Percentiles rank a stretch among this genome's conserved stretches.
Evolutionary conservation across 2,113 vertebrate genomes (phyloP).

Genomic region (Hoplias malabaricus): DNA sequence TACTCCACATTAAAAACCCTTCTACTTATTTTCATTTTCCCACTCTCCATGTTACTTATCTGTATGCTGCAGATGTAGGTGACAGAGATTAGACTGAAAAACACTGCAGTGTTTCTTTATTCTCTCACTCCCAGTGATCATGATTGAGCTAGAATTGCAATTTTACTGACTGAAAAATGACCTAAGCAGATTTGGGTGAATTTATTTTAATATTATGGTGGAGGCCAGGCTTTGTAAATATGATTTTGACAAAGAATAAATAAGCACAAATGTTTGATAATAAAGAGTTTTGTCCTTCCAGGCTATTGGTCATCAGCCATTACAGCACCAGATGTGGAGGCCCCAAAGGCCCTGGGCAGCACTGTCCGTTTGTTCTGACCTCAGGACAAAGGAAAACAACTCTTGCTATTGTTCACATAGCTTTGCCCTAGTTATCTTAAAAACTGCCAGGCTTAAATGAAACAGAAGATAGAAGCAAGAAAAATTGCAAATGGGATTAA

Average conservation of each 20-base stretch:
- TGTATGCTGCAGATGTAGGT: too few species aligned
- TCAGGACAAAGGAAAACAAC: slow-evolving; percentile 42
- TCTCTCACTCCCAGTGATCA: too few species aligned
- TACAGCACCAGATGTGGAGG: slow-evolving; percentile 28
- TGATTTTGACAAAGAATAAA: slow-evolving; percentile 9
- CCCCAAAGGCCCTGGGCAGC: slow-evolving; percentile 37
- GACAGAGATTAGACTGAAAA: too few species aligned
- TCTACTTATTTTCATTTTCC: too few species aligned
- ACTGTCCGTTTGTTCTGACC: slow-evolving; percentile 43
- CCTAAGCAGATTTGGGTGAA: slow-evolving; percentile 27
- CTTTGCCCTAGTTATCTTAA: slow-evolving; percentile 49
- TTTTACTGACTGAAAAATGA: slow-evolving; percentile 6
- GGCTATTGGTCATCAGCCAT: slow-evolving; percentile 27
- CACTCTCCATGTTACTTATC: too few species aligned
- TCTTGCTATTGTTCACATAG: too few species aligned
- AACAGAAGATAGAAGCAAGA: neutral
- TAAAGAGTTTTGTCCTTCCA: neutral
- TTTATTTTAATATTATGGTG: slow-evolving; percentile 29
- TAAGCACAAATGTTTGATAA: too few species aligned
- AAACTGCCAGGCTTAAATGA: slow-evolving; percentile 20
- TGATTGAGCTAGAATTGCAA: slow-evolving; percentile 1
- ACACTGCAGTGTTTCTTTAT: too few species aligned
- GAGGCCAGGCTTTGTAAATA: slow-evolving; percentile 9
- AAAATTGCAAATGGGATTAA: neutral
- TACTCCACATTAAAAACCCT: too few species aligned